phyloP scores from a whole-genome alignment of 2,113 vertebrate species.

The Passer montanus region DNA sequence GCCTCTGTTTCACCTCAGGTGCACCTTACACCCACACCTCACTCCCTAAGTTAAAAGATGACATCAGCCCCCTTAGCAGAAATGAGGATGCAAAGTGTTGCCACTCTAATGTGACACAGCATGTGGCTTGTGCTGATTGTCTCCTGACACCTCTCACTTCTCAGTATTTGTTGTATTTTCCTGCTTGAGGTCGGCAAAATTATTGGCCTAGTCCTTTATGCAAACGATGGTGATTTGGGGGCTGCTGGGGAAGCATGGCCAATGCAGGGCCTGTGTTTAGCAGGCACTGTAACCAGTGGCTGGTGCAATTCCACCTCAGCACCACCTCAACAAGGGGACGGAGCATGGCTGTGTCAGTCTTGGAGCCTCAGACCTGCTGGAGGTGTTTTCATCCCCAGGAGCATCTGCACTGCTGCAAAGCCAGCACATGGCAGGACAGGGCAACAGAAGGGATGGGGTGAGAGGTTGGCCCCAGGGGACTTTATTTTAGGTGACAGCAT shows the following conservation, averaged over 20 bases:
- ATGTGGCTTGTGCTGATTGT: not conserved
- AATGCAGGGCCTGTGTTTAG: not conserved
- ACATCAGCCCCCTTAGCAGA: not conserved
- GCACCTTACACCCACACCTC: not conserved
- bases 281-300: rapidly evolving
- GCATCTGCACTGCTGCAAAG: not conserved
- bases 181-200: not conserved
- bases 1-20: not conserved
- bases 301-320: rapidly evolving
- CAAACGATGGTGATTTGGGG: not conserved
- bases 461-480: not conserved
- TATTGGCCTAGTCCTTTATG: not conserved
- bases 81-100: not conserved
- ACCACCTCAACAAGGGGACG: rapidly evolving
- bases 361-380: not conserved
- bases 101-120: not conserved
- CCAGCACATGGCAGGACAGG: not conserved
- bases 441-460: rapidly evolving
- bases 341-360: rapidly evolving
- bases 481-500: not conserved
- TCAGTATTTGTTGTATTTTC: not conserved
- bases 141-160: not conserved
- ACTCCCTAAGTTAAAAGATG: not conserved
- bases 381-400: not conserved
- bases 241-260: not conserved